A percentile compares a stretch with the other conserved stretches of the same genome.
Conservation (phyloP, 2,797 vertebrate genomes). For the Coracias cyanogaster region DNA sequence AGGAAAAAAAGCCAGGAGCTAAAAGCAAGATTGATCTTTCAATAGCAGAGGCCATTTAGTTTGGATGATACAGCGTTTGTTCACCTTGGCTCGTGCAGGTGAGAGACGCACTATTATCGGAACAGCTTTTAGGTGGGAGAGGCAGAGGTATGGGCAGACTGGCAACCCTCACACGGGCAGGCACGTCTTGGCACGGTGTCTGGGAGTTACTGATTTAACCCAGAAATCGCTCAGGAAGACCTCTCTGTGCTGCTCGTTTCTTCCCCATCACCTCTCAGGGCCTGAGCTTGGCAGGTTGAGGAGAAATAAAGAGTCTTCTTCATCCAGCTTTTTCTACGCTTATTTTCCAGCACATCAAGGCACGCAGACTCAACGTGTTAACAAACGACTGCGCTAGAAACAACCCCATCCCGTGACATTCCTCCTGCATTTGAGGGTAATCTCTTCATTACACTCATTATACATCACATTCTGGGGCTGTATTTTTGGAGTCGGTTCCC, state of each 20-base stretch:
- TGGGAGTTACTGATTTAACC: not conserved
- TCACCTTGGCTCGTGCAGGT: not conserved
- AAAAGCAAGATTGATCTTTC: not conserved
- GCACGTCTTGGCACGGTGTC: not conserved
- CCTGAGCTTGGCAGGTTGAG: not conserved
- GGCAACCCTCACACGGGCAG: not conserved
- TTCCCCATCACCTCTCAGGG: not conserved
- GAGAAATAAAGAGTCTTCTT: not conserved
- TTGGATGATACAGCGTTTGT: constrained; percentile 15
- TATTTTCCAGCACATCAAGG: not conserved
- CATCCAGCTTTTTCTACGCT: not conserved
- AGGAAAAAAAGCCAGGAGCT: not conserved
- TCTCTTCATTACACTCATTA: not conserved
- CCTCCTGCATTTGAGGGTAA: not conserved
- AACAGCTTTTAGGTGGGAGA: not conserved
- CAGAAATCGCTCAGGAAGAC: not conserved
- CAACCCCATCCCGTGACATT: fast-evolving
- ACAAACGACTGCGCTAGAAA: not conserved
- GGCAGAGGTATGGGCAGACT: fast-evolving
- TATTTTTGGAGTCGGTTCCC: fast-evolving
- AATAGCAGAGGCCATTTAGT: not conserved
- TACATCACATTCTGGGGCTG: not conserved
- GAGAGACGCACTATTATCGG: fast-evolving
- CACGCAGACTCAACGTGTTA: not conserved
- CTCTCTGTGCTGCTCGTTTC: not conserved